Conservation (phyloP, 2,113 vertebrate species). For the Petrocephalus microphthalmus region DNA sequence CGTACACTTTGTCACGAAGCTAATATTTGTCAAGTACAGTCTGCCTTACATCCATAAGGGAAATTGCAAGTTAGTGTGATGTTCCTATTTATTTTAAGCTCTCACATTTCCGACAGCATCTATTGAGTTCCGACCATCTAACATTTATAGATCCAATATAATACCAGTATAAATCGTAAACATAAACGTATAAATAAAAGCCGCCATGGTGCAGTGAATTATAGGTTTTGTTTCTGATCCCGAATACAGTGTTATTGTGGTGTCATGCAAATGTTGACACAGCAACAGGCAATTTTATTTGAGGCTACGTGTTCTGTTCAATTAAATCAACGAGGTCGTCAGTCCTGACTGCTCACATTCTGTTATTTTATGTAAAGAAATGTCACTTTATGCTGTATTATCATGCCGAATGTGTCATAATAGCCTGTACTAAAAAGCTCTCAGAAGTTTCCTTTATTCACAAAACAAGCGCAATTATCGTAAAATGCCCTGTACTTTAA, state of each 20-base stretch:
- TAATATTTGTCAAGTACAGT: not conserved
- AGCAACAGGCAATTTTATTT: not conserved
- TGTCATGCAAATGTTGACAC: not conserved
- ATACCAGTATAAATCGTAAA: not conserved
- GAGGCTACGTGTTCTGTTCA: not conserved
- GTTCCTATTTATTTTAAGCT: not conserved
- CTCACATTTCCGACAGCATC: not conserved
- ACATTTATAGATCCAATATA: not conserved
- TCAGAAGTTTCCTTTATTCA: not conserved
- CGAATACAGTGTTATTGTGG: not conserved
- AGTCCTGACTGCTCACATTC: not conserved
- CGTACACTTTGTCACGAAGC: not conserved
- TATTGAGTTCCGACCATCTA: not conserved
- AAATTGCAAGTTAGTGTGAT: not conserved
- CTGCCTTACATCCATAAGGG: not conserved
- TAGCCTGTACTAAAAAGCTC: not conserved
- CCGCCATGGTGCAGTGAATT: not conserved
- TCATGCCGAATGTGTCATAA: not conserved
- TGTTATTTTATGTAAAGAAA: not conserved
- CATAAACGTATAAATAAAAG: not conserved
- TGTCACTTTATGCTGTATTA: not conserved
- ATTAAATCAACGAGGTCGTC: not conserved
- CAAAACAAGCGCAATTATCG: not conserved
- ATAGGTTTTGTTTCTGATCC: not conserved
- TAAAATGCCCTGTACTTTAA: not conserved